Conservation (phyloP, 2,888 invertebrate species). For the Stenchaetothrips biformis region DNA sequence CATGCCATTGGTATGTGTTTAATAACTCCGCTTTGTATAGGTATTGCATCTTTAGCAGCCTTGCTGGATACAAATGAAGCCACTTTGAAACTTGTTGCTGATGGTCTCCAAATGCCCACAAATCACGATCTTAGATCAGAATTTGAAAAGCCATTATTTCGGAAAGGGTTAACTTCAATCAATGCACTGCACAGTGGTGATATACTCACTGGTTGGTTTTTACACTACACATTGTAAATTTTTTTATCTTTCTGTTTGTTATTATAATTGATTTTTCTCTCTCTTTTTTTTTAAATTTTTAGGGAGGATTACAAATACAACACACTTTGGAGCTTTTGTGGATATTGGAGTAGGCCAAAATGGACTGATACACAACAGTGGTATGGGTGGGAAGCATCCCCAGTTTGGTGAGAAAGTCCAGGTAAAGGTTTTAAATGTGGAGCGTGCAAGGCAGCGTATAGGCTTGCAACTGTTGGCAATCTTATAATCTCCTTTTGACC, state of each 20-base stretch:
- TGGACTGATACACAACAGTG: constrained; percentile 64
- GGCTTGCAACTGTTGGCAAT: constrained; percentile 51
- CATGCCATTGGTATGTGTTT: neutral
- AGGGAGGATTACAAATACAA: constrained; percentile 81
- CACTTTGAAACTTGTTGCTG: constrained; percentile 64
- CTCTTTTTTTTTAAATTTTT: constrained; percentile 30
- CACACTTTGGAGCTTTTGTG: constrained; percentile 87
- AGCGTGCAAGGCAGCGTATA: constrained; percentile 55
- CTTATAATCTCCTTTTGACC: constrained; percentile 37
- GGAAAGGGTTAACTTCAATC: constrained; percentile 62
- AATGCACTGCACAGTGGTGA: constrained; percentile 60
- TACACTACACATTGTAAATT: neutral
- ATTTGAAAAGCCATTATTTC: constrained; percentile 67
- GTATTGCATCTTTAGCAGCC: constrained; percentile 47
- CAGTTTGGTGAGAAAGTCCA: constrained; percentile 65
- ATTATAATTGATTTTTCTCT: constrained; percentile 2
- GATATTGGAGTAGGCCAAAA: constrained; percentile 72
- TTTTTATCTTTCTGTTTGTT: constrained; percentile 8
- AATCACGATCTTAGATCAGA: constrained; percentile 69
- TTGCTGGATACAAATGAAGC: constrained; percentile 58
- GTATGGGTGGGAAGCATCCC: constrained; percentile 53
- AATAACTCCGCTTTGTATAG: constrained; percentile 38
- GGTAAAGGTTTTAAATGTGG: constrained; percentile 58
- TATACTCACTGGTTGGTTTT: constrained; percentile 55
- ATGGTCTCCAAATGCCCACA: constrained; percentile 63